Percentiles rank a stretch among this genome's conserved stretches.
phyloP scores from a whole-genome alignment of 2,797 vertebrate species.

The Peromyscus eremicus region DNA sequence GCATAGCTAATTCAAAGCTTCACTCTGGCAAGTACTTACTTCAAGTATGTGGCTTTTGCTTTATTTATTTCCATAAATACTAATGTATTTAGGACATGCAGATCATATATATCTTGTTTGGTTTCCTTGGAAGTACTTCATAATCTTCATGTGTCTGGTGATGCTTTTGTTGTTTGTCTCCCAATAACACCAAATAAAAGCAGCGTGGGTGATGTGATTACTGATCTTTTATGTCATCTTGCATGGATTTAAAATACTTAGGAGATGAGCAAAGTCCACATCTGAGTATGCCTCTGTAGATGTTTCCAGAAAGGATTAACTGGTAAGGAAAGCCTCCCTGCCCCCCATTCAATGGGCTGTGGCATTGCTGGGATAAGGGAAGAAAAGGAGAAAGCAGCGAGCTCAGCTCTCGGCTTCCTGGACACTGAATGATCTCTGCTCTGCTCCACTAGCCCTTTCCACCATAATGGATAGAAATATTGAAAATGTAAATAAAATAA shows the following conservation, averaged over 20 bases:
- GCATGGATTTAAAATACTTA: background rate
- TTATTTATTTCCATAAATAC: background rate
- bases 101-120: background rate
- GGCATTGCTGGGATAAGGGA: background rate
- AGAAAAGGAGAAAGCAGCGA: background rate
- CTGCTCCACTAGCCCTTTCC: background rate
- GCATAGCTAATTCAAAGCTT: background rate
- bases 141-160: background rate
- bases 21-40: background rate
- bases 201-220: background rate
- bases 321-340: background rate
- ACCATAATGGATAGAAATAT: background rate
- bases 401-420: background rate
- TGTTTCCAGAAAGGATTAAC: background rate
- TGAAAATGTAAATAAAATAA: background rate
- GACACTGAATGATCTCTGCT: background rate
- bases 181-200: background rate
- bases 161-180: background rate
- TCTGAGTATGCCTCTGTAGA: background rate
- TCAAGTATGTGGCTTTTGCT: background rate
- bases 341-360: background rate
- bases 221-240: background rate
- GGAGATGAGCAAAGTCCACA: background rate
- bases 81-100: background rate
- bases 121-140: background rate